phyloP scores from a whole-genome alignment of 2,113 vertebrate species.

The human region GRCh38 chr18:27353501-27354000 shows the following conservation, averaged over 20 bases:
- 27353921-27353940: neutral
- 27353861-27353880: no score
- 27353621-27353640: neutral
- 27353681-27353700: neutral
- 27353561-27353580: neutral
- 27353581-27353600: fast-evolving
- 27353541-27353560: neutral
- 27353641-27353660: neutral
- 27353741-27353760: neutral
- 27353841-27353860: fast-evolving
- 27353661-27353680: neutral
- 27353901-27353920: neutral
- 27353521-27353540: neutral
- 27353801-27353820: neutral
- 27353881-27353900: neutral
- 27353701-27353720: neutral
- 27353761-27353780: neutral
- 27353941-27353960: neutral
- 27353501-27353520: neutral
- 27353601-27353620: neutral
- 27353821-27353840: neutral
- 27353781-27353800: neutral
- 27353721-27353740: neutral
- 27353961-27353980: neutral
- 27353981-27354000: neutral